Evolutionary conservation across 2,888 invertebrate species (phyloP), one percentile per base, ranked within the genome.

Genomic region (Suillia variegata): DNA sequence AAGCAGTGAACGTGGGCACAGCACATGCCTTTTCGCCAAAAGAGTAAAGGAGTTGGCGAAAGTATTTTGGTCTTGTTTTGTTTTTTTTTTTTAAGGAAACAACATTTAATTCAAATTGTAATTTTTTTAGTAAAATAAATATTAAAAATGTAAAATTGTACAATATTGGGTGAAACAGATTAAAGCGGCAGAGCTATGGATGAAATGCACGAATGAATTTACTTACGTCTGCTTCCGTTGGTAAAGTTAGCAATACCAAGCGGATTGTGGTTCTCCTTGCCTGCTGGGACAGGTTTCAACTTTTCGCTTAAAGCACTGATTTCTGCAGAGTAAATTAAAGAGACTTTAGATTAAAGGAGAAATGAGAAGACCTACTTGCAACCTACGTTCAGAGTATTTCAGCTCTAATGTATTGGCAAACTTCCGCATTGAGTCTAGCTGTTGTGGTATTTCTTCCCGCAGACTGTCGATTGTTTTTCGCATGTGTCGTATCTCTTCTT

Each of bases 1-100:
- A 88, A 31, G 86, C 69, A 0, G 88, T 91, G 0, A 88, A 88
- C 68, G 86, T 89, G 75, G 85, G 81, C 8, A 77, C 83, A 10
- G 79, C 81, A 34, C 79, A 71, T 12, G 69, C 51, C 0, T n/a
- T n/a, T n/a, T n/a, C 64, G 74, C 21, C 73, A 76, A 62, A 22
- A 65, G 4, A 64, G 52, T 13, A 62, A 61, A 15, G 61, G 66
- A 15, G 47, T 49, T 1, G 52, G 20, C 38, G 51, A 58, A n/a
- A n/a, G n/a, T n/a, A n/a, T n/a, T n/a, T n/a, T n/a, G n/a, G n/a
- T n/a, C n/a, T n/a, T n/a, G 59, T 50, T 45, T 45, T 18, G 45
- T 45, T 38, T 38, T 38, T 1, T 31, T 38, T 22, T 21, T 6
- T 55, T 54, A 51, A 58, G 63, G 49, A 60, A 66, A 63, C 22